These are phyloP conservation scores for Himantopus leucocephalus DNA, from an alignment of 2,113 vertebrate species.

Conservation along the genomic window DNA sequence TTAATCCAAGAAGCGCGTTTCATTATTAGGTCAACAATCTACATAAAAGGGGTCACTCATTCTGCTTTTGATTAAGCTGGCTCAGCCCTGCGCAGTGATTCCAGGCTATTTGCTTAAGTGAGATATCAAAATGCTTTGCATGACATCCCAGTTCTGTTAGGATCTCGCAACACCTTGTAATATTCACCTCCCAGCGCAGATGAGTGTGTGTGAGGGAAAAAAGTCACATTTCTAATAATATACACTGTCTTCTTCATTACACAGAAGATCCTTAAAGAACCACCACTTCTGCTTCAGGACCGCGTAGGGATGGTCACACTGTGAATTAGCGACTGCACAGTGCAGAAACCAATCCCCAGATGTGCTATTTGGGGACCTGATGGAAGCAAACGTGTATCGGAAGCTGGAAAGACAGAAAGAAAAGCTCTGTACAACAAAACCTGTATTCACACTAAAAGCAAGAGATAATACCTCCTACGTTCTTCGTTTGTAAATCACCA, in stretches of 20 bases:
- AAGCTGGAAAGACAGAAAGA: not conserved
- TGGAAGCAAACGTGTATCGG: rapidly evolving
- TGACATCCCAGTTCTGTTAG: not conserved
- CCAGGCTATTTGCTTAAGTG: not conserved
- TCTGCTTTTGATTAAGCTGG: not conserved
- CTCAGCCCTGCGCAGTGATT: not conserved
- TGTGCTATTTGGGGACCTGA: not conserved
- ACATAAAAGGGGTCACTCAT: not conserved
- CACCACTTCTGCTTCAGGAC: not conserved
- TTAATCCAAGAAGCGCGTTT: not conserved
- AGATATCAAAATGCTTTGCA: not conserved
- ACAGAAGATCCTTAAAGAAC: not conserved
- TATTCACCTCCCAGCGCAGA: not conserved
- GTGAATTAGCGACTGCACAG: not conserved
- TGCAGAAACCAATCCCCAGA: not conserved
- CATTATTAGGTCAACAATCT: not conserved
- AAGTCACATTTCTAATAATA: not conserved
- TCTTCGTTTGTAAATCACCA: not conserved
- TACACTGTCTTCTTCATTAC: not conserved
- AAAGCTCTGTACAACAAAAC: not conserved
- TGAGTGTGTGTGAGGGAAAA: not conserved
- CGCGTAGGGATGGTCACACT: not conserved
- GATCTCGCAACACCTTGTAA: not conserved
- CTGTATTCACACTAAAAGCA: not conserved
- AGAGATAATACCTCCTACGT: not conserved